Base-by-base conservation (phyloP, 2,113 vertebrate species). In the Pardalotus punctatus region DNA sequence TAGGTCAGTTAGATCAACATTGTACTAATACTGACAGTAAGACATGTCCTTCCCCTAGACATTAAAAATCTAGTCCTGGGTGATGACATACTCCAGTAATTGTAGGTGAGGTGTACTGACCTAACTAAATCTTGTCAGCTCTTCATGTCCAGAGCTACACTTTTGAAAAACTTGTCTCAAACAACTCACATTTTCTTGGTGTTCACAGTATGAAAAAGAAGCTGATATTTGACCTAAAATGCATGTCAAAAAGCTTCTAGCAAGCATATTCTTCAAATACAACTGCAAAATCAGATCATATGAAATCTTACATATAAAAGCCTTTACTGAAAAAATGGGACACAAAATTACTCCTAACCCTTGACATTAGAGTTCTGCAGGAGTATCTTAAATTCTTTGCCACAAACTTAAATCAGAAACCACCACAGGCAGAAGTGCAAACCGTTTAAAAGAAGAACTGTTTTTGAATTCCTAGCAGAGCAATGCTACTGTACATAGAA, bases 381-480 rank as follows among this genome's bases (percentile, higher is more conserved):
- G 94, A 85, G 3, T 81, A 62, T 61, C 48, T 81, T 56, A 86
- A 93, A 53, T 81, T 16, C 28, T 79, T 62, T 77, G 33, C 53
- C 47, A 70, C 51, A 88, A 95, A 95, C 7, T 74, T 51, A 71
- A 86, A 84, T 20, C 40, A 71, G 60, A 69, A 88, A 88, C 25
- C 15, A 40, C 10, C 38, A 9, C 24, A 86, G 6, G 21, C 27
- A 57, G 18, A 29, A 86, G 25, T 4, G 7, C 17, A 74, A 83
- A 67, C 14, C 9, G 6, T 11, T 77, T 36, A 28, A 20, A 86
- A 33, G 17, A 58, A 83, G 89, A 93, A 92, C 91, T 96, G 94
- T 31, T 97, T 98, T 97, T 97, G 33, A 96, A 96, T 98, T 97
- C 97, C 95, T 95, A 96, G 90, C 42, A 66, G 2, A 6, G 23